A percentile compares a stretch with the other conserved stretches of the same genome.
These are phyloP conservation scores for Sinelater perroti DNA, from an alignment of 2,888 invertebrate genomes.

Conservation along the genomic window DNA sequence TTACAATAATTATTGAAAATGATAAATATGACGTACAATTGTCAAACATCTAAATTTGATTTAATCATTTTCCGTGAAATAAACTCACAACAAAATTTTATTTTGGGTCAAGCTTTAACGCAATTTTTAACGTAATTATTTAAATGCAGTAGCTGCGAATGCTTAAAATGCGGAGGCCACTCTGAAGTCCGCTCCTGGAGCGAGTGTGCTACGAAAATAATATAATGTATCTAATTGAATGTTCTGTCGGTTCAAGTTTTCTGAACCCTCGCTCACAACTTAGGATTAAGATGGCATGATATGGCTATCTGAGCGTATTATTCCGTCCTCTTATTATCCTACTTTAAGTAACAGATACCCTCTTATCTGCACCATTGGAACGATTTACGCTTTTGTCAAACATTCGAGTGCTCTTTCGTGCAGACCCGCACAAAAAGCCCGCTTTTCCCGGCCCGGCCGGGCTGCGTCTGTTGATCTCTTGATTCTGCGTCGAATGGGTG, in stretches of 20 bases:
- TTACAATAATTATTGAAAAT: no score
- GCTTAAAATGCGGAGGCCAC: no score
- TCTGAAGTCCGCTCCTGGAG: slow-evolving; percentile 24
- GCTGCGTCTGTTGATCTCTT: slow-evolving; percentile 14
- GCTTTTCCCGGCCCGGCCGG: background rate
- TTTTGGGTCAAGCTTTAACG: no score
- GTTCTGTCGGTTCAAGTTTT: slow-evolving; percentile 50
- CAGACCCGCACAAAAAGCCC: slow-evolving; percentile 11
- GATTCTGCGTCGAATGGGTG: slow-evolving; percentile 18
- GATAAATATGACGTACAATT: no score
- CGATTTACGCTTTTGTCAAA: slow-evolving; percentile 34
- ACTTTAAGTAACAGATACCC: slow-evolving; percentile 31
- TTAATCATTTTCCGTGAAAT: no score
- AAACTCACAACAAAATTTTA: no score
- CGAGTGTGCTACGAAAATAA: slow-evolving; percentile 43
- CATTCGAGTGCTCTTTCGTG: slow-evolving; percentile 14
- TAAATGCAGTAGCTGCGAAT: background rate
- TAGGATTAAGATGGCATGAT: slow-evolving; percentile 56
- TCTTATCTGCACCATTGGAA: slow-evolving; percentile 37
- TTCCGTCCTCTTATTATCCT: slow-evolving; percentile 34
- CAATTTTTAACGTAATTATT: no score
- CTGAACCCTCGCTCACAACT: slow-evolving; percentile 45
- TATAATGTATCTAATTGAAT: slow-evolving; percentile 52
- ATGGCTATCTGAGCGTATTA: slow-evolving; percentile 48
- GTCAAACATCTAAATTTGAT: no score